Evolutionary conservation across 2,797 vertebrate species (phyloP).

Genomic region (Fundulus diaphanus): DNA sequence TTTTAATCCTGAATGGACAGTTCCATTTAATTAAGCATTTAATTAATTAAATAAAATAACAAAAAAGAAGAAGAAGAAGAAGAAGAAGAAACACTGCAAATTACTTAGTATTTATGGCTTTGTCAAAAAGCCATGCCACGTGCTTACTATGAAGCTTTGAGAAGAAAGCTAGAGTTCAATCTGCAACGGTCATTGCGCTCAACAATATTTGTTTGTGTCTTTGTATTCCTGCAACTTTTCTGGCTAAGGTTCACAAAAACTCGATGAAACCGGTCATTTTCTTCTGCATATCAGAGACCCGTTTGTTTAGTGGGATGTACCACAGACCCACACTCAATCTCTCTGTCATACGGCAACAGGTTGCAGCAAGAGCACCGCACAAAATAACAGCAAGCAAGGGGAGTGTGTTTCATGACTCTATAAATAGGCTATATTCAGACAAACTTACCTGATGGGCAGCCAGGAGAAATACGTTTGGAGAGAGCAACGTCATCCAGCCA

Average conservation of each 20-base stretch:
- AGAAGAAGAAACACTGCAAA: too few relatives aligned
- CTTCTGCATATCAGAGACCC: slow-evolving; percentile 39
- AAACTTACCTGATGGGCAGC: slow-evolving; percentile 70
- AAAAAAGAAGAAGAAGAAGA: too few relatives aligned
- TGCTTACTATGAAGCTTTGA: not conserved
- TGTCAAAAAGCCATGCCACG: not conserved
- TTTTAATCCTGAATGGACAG: too few relatives aligned
- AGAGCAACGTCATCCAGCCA: slow-evolving; percentile 29
- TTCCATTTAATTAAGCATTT: too few relatives aligned
- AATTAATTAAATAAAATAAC: too few relatives aligned
- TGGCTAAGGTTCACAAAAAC: slow-evolving; percentile 41
- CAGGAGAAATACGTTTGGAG: slow-evolving; percentile 38
- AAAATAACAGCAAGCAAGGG: slow-evolving; percentile 36
- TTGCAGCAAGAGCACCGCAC: slow-evolving; percentile 10
- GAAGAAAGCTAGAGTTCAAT: not conserved
- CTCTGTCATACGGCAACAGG: slow-evolving; percentile 25
- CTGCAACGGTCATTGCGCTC: not conserved
- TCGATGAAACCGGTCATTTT: slow-evolving; percentile 34
- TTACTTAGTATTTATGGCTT: not conserved
- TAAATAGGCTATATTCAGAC: slow-evolving; percentile 58
- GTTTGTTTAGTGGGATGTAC: slow-evolving; percentile 20
- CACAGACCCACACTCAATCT: slow-evolving; percentile 22
- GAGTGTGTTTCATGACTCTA: slow-evolving; percentile 27
- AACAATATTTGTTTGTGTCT: not conserved
- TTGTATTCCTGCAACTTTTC: not conserved